Evolutionary conservation across 2,888 invertebrate species (phyloP), one percentile per base, ranked within the genome.

Genomic region (Heliconius charithonia): DNA sequence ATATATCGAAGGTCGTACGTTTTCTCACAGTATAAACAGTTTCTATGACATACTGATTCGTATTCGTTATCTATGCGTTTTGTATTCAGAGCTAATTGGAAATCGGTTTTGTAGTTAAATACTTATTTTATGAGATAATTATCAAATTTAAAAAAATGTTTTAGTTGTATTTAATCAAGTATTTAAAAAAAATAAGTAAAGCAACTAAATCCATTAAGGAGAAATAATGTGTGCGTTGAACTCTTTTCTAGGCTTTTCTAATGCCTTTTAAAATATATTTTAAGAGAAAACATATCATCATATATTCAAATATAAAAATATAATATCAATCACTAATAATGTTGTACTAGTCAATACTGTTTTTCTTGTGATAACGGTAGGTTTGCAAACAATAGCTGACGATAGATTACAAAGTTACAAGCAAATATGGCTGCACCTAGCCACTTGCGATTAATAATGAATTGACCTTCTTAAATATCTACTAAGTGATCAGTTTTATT

Each of bases 1-100:
- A 87, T 87, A 84, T 84, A 84, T 87, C 89, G 92, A 91, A 94
- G 93, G 93, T 90, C 92, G 89, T 82, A 82, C 85, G 85, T 84
- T 87, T 85, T 82, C 85, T 85, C 87, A 87, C 89, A 85, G 86
- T 87, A 87, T 84, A 84, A 84, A 87, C 86, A 83, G 88, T 91
- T 90, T 91, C 88, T 90, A 88, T 90, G 87, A 86, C 79, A 81
- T 72, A 77, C 77, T 77, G 72, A 79, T 67, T 77, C 71, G 25
- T 63, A 69, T 75, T 72, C 67, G 71, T 75, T 63, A 56, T 86
- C 59, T 72, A 59, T 72, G 59, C 83, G 72, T 80, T 77, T 87
- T 83, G n/a, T 76, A 73, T 56, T 56, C 37, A 51, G 19, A 65
- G 51, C 16, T 7, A 70, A 32, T 74, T 75, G 32, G 67, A n/a